phyloP scores from a whole-genome alignment of 2,797 vertebrate species.

The Lophius americanus region DNA sequence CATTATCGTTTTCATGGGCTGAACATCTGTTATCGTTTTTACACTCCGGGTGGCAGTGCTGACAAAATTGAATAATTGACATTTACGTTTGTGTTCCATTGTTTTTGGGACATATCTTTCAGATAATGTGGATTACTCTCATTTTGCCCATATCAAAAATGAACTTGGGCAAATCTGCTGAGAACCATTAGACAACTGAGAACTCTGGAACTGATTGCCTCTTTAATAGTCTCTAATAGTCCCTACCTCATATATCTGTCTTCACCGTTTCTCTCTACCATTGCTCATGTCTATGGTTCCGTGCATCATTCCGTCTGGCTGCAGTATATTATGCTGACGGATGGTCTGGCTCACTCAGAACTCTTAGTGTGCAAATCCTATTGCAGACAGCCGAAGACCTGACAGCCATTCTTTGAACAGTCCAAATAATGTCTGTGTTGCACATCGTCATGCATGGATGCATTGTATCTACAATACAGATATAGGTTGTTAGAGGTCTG shows the following conservation, averaged over 20 bases:
- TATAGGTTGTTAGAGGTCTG: constrained; percentile 8
- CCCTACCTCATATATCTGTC: constrained; percentile 48
- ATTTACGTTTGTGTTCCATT: constrained; percentile 10
- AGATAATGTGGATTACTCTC: constrained; percentile 29
- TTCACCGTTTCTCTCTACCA: constrained; percentile 24
- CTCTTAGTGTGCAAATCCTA: constrained; percentile 24
- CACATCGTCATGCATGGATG: constrained; percentile 18
- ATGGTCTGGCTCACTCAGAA: constrained; percentile 38
- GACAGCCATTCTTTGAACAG: constrained; percentile 17
- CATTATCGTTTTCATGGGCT: constrained; percentile 1
- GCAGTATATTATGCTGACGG: constrained; percentile 47
- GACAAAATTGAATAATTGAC: constrained; percentile 17
- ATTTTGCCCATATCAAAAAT: constrained; percentile 44
- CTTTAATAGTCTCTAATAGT: constrained; percentile 48
- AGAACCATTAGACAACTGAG: constrained; percentile 47
- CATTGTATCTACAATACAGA: neutral
- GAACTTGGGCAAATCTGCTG: constrained; percentile 37
- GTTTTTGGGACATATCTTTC: constrained; percentile 24
- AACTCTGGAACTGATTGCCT: constrained; percentile 41
- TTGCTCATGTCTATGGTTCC: constrained; percentile 52
- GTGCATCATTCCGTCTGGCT: constrained; percentile 40
- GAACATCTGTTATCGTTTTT: constrained; percentile 9
- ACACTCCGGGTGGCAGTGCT: neutral
- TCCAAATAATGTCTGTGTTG: constrained; percentile 24
- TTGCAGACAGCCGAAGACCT: constrained; percentile 30